These are phyloP conservation scores for Liodrosophila aerea DNA, from an alignment of 2,888 invertebrate species.

Conservation along the genomic window DNA sequence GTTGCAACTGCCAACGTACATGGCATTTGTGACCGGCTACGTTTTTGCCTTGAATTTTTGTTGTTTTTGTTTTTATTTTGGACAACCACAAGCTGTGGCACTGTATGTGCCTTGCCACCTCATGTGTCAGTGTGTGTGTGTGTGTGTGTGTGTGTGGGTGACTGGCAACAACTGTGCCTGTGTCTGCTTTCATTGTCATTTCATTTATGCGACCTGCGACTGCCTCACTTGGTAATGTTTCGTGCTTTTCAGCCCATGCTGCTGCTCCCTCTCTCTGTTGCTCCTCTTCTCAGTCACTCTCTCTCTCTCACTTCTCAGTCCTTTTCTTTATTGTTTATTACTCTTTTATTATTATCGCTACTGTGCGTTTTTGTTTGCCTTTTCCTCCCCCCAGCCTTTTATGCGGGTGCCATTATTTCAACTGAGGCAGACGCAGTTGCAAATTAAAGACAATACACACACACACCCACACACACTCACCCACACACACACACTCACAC, in stretches of 20 bases:
- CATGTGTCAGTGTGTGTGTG: conserved; percentile 5
- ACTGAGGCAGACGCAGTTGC: conserved; percentile 24
- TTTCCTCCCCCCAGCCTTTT: conserved; percentile 8
- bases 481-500: conserved; percentile 1
- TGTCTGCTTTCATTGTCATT: conserved; percentile 42
- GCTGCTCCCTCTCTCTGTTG: neutral
- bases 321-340: conserved; percentile 66
- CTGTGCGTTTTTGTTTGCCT: conserved; percentile 35
- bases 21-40: conserved; percentile 51
- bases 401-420: conserved; percentile 48
- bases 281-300: neutral
- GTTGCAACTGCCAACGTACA: conserved; percentile 42
- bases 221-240: conserved; percentile 37
- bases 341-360: conserved; percentile 64
- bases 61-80: neutral
- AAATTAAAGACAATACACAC: conserved; percentile 42
- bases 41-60: conserved; percentile 38
- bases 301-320: conserved; percentile 14
- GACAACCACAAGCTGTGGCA: neutral
- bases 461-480: conserved; percentile 11
- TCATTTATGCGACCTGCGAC: conserved; percentile 32
- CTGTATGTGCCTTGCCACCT: neutral
- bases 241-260: conserved; percentile 26
- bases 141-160: conserved; percentile 1
- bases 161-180: conserved; percentile 36